A percentile compares a stretch with the other conserved stretches of the same genome.
Conservation (phyloP, 2,797 vertebrate species). For the Hypotaenidia philippensis region DNA sequence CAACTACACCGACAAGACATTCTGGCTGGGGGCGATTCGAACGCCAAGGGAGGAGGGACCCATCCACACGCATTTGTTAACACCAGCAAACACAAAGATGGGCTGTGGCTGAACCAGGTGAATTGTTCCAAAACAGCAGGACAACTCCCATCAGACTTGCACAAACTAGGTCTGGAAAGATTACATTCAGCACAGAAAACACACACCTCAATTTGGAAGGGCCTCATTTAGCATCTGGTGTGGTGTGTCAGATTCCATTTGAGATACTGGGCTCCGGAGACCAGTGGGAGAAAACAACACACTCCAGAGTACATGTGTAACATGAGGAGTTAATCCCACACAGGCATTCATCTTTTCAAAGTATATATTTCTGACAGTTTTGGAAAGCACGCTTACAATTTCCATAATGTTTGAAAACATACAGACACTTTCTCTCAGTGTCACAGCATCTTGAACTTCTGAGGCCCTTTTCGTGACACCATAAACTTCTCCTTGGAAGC, state of each 20-base stretch:
- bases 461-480: conserved; percentile 69
- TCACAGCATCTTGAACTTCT: conserved; percentile 64
- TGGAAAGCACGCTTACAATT: conserved; percentile 57
- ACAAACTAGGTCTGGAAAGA: conserved; percentile 16
- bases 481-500: conserved; percentile 72
- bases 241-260: conserved; percentile 55
- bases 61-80: neutral
- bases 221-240: conserved; percentile 58
- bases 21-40: neutral
- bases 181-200: conserved; percentile 4
- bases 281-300: conserved; percentile 57
- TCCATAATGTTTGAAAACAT: conserved; percentile 72
- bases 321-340: conserved; percentile 77
- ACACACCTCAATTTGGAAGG: conserved; percentile 65
- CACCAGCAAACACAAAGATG: neutral
- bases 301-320: conserved; percentile 66
- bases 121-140: conserved; percentile 49
- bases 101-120: conserved; percentile 39
- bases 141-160: conserved; percentile 21
- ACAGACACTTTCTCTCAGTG: conserved; percentile 65
- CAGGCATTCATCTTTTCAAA: conserved; percentile 71
- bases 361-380: conserved; percentile 64
- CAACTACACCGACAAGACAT: neutral
- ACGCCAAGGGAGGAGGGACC: neutral
- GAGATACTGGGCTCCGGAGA: conserved; percentile 68